Conservation (phyloP, 2,113 vertebrate species). For the Fregata magnificens region DNA sequence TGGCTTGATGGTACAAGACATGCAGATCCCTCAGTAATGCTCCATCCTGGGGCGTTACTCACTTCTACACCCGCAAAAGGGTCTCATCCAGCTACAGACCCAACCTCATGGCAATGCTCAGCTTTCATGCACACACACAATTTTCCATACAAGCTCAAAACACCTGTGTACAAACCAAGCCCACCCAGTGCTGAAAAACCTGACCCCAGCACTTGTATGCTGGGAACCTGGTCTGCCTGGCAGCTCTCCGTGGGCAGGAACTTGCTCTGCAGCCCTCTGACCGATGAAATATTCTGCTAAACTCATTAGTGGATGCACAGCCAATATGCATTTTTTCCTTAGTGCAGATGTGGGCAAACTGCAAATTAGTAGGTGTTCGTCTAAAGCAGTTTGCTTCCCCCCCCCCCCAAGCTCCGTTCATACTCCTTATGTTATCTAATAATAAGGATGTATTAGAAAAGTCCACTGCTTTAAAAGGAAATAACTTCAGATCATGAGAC, state of each 20-base stretch:
- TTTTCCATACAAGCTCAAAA: background rate
- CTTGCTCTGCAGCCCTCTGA: background rate
- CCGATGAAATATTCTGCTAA: background rate
- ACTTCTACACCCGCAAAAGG: background rate
- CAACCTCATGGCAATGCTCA: background rate
- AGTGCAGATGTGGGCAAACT: background rate
- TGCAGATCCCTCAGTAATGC: background rate
- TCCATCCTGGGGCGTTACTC: accelerated
- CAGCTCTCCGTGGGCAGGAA: background rate
- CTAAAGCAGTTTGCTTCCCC: background rate
- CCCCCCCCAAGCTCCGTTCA: too few species aligned
- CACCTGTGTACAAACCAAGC: background rate
- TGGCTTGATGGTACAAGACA: background rate
- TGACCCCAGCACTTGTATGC: background rate
- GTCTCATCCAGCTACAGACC: background rate
- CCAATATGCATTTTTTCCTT: background rate
- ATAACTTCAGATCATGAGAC: background rate
- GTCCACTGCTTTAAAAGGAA: background rate
- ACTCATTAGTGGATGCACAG: background rate
- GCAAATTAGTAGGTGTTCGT: background rate
- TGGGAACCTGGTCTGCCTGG: background rate
- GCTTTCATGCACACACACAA: accelerated
- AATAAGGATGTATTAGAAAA: background rate
- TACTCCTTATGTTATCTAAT: background rate
- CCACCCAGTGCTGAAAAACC: background rate